Evolutionary conservation across 2,797 vertebrate species (phyloP).

Genomic region (Epinephelus awoara): DNA sequence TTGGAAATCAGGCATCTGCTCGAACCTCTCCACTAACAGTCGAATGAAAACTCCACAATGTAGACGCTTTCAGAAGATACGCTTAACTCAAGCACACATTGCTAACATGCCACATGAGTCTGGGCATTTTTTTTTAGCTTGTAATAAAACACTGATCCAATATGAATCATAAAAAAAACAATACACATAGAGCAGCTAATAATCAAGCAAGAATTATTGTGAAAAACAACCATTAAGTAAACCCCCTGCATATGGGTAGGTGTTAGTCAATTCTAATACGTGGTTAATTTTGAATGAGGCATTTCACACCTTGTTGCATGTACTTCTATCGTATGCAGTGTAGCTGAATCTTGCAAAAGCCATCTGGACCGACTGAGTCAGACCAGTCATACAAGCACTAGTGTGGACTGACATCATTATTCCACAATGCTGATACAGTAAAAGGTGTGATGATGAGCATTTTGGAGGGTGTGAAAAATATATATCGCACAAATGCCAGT

Average conservation of each 20-base stretch:
- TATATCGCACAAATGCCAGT: constrained; percentile 27
- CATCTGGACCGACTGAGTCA: constrained; percentile 55
- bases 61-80: constrained; percentile 20
- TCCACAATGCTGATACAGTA: constrained; percentile 52
- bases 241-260: constrained; percentile 22
- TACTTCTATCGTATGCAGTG: constrained; percentile 39
- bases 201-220: constrained; percentile 31
- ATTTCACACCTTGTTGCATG: constrained; percentile 66
- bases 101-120: constrained; percentile 14
- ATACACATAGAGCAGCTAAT: not conserved
- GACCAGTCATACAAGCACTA: constrained; percentile 41
- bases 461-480: constrained; percentile 50
- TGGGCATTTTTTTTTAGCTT: not conserved
- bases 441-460: constrained; percentile 59
- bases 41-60: constrained; percentile 21
- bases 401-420: constrained; percentile 54
- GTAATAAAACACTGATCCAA: constrained; percentile 16
- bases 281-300: constrained; percentile 61
- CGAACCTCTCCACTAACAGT: not conserved
- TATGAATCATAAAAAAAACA: constrained; percentile 14
- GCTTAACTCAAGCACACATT: constrained; percentile 18
- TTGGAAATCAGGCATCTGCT: constrained; percentile 17
- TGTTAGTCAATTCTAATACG: constrained; percentile 40
- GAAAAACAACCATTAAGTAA: constrained; percentile 39
- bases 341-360: constrained; percentile 58